These are phyloP conservation scores for Dendrolimus punctatus DNA, from an alignment of 1,140 invertebrate species.

Conservation along the genomic window DNA sequence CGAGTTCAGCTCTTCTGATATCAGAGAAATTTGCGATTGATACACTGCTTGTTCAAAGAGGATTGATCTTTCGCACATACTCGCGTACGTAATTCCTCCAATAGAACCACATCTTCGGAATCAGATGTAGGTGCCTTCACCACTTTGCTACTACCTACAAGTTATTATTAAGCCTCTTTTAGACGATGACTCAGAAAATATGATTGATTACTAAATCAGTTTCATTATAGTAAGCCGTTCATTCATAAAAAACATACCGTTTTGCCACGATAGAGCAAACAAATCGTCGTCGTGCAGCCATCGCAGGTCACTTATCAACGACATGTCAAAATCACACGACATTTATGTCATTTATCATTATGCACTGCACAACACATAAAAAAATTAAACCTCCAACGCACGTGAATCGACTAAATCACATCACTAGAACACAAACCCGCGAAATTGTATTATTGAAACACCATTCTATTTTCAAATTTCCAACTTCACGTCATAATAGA, in stretches of 20 bases:
- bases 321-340: slow-evolving; percentile 66
- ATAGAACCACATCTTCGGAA: too few species aligned
- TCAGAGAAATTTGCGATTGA: too few species aligned
- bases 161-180: too few species aligned
- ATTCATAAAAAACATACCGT: slow-evolving; percentile 38
- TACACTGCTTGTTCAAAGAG: too few species aligned
- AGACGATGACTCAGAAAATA: too few species aligned
- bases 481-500: too few species aligned
- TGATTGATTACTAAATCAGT: slow-evolving; percentile 3
- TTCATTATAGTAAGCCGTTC: background rate
- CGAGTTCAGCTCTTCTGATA: too few species aligned
- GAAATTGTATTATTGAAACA: slow-evolving; percentile 7
- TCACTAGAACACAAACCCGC: slow-evolving; percentile 36
- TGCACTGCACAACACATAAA: slow-evolving; percentile 49
- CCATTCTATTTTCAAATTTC: slow-evolving; percentile 3
- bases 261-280: slow-evolving; percentile 61
- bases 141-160: too few species aligned
- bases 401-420: slow-evolving; percentile 38
- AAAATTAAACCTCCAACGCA: slow-evolving; percentile 36
- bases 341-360: slow-evolving; percentile 65
- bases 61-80: too few species aligned
- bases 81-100: too few species aligned
- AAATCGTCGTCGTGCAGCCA: slow-evolving; percentile 66
- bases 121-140: too few species aligned
- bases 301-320: slow-evolving; percentile 66